Evolutionary conservation across 2,888 invertebrate genomes (phyloP).

Genomic region (Meloe dianella): DNA sequence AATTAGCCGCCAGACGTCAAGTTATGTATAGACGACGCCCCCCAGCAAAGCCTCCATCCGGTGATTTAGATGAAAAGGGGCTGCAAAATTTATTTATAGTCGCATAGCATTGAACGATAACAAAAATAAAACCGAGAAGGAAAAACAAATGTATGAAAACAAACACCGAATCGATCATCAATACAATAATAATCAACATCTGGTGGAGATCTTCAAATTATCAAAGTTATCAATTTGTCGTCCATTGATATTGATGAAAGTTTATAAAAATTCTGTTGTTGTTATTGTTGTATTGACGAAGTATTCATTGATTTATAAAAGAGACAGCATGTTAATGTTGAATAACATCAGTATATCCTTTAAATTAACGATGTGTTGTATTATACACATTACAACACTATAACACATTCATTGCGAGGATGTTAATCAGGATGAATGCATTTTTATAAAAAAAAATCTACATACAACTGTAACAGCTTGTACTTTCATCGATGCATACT

Average conservation of each 20-base stretch:
- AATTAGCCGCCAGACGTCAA: constrained; percentile 10
- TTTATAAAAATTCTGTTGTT: not conserved
- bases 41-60: constrained; percentile 13
- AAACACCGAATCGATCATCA: not conserved
- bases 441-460: not conserved
- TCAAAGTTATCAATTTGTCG: not conserved
- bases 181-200: constrained; percentile 8
- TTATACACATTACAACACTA: constrained; percentile 8
- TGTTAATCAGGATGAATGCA: constrained; percentile 10
- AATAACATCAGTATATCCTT: not conserved
- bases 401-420: constrained; percentile 1
- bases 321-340: constrained; percentile 3
- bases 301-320: constrained; percentile 13
- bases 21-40: constrained; percentile 9
- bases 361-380: constrained; percentile 14
- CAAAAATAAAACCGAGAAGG: not conserved
- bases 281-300: not conserved
- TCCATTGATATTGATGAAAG: constrained; percentile 1
- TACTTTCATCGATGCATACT: not conserved
- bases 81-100: constrained; percentile 10
- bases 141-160: not conserved
- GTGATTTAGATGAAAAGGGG: constrained; percentile 12
- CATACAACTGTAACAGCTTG: constrained; percentile 1
- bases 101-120: not conserved
- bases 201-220: constrained; percentile 1